Conservation (phyloP, 1,140 invertebrate genomes). For the Medauroidea extradentata region DNA sequence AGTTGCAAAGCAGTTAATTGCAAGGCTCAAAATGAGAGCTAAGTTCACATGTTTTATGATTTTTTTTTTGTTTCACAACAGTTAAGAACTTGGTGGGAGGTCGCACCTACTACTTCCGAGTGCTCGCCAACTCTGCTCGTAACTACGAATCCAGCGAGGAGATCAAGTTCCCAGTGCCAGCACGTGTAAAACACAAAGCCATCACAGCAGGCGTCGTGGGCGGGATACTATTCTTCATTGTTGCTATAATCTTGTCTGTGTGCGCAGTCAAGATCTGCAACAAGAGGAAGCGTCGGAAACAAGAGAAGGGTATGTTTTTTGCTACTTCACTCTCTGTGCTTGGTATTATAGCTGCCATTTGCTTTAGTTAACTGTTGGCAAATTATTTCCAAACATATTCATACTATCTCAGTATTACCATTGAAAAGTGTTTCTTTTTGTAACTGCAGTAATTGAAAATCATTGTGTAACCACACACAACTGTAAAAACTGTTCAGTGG, state of each 20-base stretch:
- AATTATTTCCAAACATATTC: too few species aligned
- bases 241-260: conserved; percentile 91
- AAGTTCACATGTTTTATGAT: too few species aligned
- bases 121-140: conserved; percentile 77
- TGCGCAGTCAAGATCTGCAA: conserved; percentile 97
- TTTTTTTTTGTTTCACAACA: conserved; percentile 48
- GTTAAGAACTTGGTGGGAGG: conserved; percentile 88
- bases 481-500: too few species aligned
- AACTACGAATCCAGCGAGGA: conserved; percentile 79
- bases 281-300: conserved; percentile 91
- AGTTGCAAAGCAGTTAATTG: too few species aligned
- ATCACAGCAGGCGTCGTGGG: conserved; percentile 91
- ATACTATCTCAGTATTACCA: too few species aligned
- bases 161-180: conserved; percentile 81
- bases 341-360: too few species aligned
- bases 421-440: too few species aligned
- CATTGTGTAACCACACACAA: too few species aligned
- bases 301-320: conserved; percentile 81
- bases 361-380: too few species aligned
- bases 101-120: conserved; percentile 84
- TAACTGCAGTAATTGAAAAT: too few species aligned
- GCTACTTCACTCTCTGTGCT: too few species aligned
- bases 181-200: conserved; percentile 85
- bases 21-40: too few species aligned
- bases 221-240: conserved; percentile 92